Evolutionary conservation across 2,113 vertebrate species (phyloP).

Genomic region (Atrichornis clamosus): DNA sequence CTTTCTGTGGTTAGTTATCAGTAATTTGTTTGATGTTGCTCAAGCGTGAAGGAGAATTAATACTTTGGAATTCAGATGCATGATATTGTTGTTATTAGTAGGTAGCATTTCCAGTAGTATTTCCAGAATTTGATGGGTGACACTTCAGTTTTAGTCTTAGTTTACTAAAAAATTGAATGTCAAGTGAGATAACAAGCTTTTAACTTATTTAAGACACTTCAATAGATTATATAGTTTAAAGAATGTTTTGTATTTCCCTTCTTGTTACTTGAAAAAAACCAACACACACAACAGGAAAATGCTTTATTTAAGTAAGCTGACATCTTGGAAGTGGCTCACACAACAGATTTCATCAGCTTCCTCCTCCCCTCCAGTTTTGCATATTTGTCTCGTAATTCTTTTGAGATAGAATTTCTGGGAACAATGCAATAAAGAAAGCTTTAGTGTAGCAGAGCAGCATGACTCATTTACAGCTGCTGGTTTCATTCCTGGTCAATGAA

Average conservation of each 20-base stretch:
- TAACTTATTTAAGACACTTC: neutral
- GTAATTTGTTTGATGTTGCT: neutral
- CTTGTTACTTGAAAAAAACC: neutral
- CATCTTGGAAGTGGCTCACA: neutral
- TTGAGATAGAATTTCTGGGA: neutral
- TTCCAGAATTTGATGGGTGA: neutral
- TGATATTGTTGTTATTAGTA: neutral
- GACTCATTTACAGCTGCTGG: conserved; percentile 60
- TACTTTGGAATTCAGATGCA: neutral
- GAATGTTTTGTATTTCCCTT: neutral
- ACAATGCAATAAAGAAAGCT: conserved; percentile 22
- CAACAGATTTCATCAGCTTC: conserved; percentile 20
- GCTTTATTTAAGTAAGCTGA: neutral
- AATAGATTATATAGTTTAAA: neutral
- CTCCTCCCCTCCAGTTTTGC: neutral
- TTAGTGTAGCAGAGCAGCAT: neutral
- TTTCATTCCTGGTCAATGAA: conserved; percentile 38
- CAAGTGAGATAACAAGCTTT: neutral
- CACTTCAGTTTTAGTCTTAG: neutral
- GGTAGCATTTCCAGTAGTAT: neutral
- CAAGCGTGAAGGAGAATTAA: neutral
- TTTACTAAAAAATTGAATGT: neutral
- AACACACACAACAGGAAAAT: neutral
- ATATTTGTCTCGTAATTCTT: conserved; percentile 13
- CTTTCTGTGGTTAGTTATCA: neutral